Conservation (phyloP, 1,140 invertebrate species). For the Drosophila tristis region DNA sequence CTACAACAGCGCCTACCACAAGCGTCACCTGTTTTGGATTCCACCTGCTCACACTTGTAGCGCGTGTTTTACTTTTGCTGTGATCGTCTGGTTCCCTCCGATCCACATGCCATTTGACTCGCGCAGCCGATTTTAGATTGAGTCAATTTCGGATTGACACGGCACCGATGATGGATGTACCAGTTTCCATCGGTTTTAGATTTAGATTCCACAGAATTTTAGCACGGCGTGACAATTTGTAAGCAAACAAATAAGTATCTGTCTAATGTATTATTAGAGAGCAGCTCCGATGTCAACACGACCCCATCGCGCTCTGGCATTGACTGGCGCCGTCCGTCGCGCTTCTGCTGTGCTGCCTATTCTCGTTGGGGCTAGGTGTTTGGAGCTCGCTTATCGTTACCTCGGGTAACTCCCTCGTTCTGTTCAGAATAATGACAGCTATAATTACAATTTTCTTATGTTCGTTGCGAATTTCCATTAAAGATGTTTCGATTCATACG, state of each 20-base stretch:
- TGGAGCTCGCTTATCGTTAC: slow-evolving; percentile 26
- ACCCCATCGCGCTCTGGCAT: slow-evolving; percentile 76
- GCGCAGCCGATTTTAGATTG: slow-evolving; percentile 26
- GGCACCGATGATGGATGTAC: slow-evolving; percentile 8
- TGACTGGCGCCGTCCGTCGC: slow-evolving; percentile 54
- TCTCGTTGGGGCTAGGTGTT: slow-evolving; percentile 49
- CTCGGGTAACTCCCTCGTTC: slow-evolving; percentile 14
- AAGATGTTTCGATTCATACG: neutral
- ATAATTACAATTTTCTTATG: slow-evolving; percentile 36
- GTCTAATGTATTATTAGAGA: slow-evolving; percentile 53
- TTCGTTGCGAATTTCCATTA: slow-evolving; percentile 26
- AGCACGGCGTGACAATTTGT: slow-evolving; percentile 33
- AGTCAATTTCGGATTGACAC: slow-evolving; percentile 39
- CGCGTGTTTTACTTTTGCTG: slow-evolving; percentile 56
- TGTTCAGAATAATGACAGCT: slow-evolving; percentile 68
- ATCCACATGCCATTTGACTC: slow-evolving; percentile 21
- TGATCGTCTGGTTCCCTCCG: slow-evolving; percentile 22
- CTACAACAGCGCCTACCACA: neutral
- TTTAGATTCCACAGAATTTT: slow-evolving; percentile 26
- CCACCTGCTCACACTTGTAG: slow-evolving; percentile 59
- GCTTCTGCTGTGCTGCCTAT: slow-evolving; percentile 32
- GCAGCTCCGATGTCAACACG: slow-evolving; percentile 76
- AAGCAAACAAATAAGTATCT: slow-evolving; percentile 21
- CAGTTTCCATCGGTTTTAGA: slow-evolving; percentile 4
- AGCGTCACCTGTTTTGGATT: slow-evolving; percentile 22